Percentiles rank a stretch among this genome's conserved stretches.
Conservation (phyloP, 1,140 invertebrate genomes). For the Ostrea denselamellosa region DNA sequence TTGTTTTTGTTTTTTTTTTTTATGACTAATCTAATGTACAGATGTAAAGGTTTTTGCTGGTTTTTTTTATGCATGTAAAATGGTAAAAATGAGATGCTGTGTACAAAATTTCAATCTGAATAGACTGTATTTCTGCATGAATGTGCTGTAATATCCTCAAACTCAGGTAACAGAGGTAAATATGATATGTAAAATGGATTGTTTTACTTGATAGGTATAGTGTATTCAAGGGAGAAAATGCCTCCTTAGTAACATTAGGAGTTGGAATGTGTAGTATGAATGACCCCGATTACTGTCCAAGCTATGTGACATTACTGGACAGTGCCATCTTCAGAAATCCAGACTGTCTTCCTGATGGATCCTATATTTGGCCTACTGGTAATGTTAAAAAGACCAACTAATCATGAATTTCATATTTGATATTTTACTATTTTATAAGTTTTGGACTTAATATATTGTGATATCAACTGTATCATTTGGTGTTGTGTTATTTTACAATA, state of each 20-base stretch:
- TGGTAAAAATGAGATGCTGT: not conserved
- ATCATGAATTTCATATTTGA: not conserved
- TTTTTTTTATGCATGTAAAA: not conserved
- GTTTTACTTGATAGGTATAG: not conserved
- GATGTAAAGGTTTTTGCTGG: not conserved
- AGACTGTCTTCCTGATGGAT: conserved; percentile 55
- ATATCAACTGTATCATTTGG: too few species aligned
- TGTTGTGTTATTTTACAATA: too few species aligned
- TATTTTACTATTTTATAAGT: not conserved
- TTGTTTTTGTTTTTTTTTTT: too few species aligned
- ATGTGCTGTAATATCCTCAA: not conserved
- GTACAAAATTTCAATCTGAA: not conserved
- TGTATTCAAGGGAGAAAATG: conserved; percentile 29
- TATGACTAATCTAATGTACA: too few species aligned
- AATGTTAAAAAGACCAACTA: not conserved
- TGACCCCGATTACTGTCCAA: conserved; percentile 50
- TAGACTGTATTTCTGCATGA: not conserved
- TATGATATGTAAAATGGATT: not conserved
- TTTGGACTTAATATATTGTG: too few species aligned
- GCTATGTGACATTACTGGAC: conserved; percentile 49
- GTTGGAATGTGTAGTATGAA: conserved; percentile 49
- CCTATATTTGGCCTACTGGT: conserved; percentile 47
- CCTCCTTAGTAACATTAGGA: conserved; percentile 53
- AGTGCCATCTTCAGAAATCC: conserved; percentile 55
- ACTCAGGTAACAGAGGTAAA: not conserved